Conservation (phyloP, 2,113 vertebrate species). For the Cebidichthys violaceus region DNA sequence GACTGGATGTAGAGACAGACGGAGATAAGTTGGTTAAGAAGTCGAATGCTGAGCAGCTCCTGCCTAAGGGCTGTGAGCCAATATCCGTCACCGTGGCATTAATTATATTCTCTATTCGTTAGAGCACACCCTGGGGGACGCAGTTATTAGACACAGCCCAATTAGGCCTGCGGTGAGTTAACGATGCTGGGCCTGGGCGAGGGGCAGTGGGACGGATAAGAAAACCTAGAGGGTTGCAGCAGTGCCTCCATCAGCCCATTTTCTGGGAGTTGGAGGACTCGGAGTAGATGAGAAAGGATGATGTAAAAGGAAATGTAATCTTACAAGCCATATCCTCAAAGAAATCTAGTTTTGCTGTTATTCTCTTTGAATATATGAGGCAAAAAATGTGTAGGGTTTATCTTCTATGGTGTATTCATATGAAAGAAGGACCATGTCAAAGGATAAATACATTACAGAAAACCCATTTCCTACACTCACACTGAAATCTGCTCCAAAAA, state of each 20-base stretch:
- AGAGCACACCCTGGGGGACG: slow-evolving; percentile 69
- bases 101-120: slow-evolving; percentile 84
- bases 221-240: slow-evolving; percentile 54
- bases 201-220: slow-evolving; percentile 64
- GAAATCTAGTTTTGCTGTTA: slow-evolving; percentile 28
- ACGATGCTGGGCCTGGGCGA: slow-evolving; percentile 57
- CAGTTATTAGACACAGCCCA: slow-evolving; percentile 80
- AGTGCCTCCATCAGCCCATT: slow-evolving; percentile 51
- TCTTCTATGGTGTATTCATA: slow-evolving; percentile 23
- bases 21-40: slow-evolving; percentile 63
- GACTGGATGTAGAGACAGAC: slow-evolving; percentile 44
- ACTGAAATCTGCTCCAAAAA: slow-evolving; percentile 30
- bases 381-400: slow-evolving; percentile 10
- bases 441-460: slow-evolving; percentile 19
- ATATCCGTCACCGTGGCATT: slow-evolving; percentile 79
- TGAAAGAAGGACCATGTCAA: neutral
- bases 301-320: slow-evolving; percentile 59
- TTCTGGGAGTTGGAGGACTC: slow-evolving; percentile 31
- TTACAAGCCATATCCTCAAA: slow-evolving; percentile 43
- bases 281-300: slow-evolving; percentile 53
- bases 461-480: slow-evolving; percentile 12
- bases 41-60: slow-evolving; percentile 66
- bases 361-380: slow-evolving; percentile 20
- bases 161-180: slow-evolving; percentile 80
- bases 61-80: slow-evolving; percentile 67